phyloP scores from a whole-genome alignment of 1,140 invertebrate species.

The Brachionus angularis region DNA sequence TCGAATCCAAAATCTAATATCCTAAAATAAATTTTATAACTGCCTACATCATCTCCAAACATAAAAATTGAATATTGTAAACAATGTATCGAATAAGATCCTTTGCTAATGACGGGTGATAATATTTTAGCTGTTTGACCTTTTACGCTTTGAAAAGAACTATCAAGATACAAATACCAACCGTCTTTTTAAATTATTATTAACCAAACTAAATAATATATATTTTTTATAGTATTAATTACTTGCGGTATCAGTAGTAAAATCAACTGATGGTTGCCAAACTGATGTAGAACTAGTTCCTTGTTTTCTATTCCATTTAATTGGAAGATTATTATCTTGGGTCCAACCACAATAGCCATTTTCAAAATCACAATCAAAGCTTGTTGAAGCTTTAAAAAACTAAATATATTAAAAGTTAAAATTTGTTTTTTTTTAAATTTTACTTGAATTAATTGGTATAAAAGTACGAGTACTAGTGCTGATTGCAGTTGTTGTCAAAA shows the following conservation, averaged over 20 bases:
- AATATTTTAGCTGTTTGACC: slow-evolving; percentile 47
- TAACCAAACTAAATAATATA: too few relatives aligned
- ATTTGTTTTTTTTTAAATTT: not conserved
- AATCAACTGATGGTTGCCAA: slow-evolving; percentile 64
- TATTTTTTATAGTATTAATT: slow-evolving; percentile 45
- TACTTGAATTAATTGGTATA: not conserved
- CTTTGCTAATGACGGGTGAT: slow-evolving; percentile 47
- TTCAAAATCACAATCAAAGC: slow-evolving; percentile 53
- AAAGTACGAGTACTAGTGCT: slow-evolving; percentile 45
- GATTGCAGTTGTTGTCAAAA: slow-evolving; percentile 37
- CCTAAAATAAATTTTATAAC: slow-evolving; percentile 5
- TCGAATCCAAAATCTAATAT: not conserved
- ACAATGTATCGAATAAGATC: not conserved
- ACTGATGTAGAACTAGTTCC: slow-evolving; percentile 47
- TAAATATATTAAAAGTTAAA: not conserved
- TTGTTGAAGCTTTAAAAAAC: slow-evolving; percentile 29
- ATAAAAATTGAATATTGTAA: slow-evolving; percentile 16
- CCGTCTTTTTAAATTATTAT: slow-evolving; percentile 45
- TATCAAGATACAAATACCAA: slow-evolving; percentile 45
- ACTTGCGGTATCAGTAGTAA: slow-evolving; percentile 54
- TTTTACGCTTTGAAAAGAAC: not conserved
- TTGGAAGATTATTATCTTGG: slow-evolving; percentile 46
- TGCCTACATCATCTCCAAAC: slow-evolving; percentile 39
- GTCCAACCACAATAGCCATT: slow-evolving; percentile 36
- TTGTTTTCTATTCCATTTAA: slow-evolving; percentile 50